Evolutionary conservation across 2,113 vertebrate species (phyloP).

Genomic region (Balaeniceps rex): DNA sequence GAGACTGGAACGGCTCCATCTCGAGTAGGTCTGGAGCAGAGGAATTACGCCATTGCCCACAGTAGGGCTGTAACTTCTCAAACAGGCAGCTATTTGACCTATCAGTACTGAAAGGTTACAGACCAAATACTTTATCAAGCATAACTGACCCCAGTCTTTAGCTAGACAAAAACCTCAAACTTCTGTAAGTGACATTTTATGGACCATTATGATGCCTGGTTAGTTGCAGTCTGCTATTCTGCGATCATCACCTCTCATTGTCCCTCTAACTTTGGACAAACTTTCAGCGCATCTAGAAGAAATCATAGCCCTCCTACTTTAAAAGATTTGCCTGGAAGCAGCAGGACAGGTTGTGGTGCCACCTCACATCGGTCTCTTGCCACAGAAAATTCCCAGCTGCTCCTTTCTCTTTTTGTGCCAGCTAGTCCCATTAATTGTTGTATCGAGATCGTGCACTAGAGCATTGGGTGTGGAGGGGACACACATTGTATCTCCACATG

Average conservation of each 20-base stretch:
- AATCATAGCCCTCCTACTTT: background rate
- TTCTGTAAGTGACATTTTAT: background rate
- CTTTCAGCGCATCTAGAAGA: background rate
- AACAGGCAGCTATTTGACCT: background rate
- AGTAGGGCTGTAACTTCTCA: background rate
- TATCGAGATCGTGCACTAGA: background rate
- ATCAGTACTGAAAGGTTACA: background rate
- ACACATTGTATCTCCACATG: rapidly evolving
- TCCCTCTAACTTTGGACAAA: background rate
- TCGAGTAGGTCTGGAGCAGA: background rate
- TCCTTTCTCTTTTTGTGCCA: background rate
- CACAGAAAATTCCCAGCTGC: background rate
- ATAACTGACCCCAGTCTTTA: background rate
- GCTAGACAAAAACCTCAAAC: background rate
- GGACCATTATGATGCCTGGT: background rate
- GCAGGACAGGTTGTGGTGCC: background rate
- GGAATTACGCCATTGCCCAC: background rate
- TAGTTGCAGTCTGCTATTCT: background rate
- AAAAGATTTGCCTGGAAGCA: background rate
- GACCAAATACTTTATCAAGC: background rate
- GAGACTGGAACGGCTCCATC: background rate
- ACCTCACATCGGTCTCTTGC: background rate
- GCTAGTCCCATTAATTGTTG: background rate
- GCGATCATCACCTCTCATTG: background rate
- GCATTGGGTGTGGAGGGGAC: rapidly evolving